phyloP scores from a whole-genome alignment of 2,888 invertebrate species.

The Melinopterus prodromus region DNA sequence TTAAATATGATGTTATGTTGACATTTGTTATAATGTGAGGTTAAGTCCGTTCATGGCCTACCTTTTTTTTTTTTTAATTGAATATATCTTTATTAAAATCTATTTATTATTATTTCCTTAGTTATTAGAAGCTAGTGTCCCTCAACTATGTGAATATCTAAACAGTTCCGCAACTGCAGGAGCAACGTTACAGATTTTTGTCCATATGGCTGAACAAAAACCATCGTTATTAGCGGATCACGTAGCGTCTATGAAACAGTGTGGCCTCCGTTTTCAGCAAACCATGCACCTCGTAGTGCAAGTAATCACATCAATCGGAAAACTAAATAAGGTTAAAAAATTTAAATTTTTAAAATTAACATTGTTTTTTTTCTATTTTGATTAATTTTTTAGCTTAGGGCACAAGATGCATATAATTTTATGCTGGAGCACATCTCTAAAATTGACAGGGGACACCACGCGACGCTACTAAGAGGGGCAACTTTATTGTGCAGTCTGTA shows the following conservation, averaged over 20 bases:
- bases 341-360: slow-evolving; percentile 12
- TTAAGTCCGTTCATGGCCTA: too few relatives aligned
- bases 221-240: slow-evolving; percentile 77
- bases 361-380: slow-evolving; percentile 20
- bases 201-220: slow-evolving; percentile 76
- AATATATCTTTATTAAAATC: slow-evolving; percentile 30
- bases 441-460: slow-evolving; percentile 77
- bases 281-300: slow-evolving; percentile 74
- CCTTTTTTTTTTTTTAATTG: slow-evolving; percentile 18
- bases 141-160: slow-evolving; percentile 82
- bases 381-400: slow-evolving; percentile 69
- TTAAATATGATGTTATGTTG: too few relatives aligned
- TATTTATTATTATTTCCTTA: slow-evolving; percentile 52
- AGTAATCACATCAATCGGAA: slow-evolving; percentile 76
- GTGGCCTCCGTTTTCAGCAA: slow-evolving; percentile 72
- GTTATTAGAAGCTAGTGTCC: slow-evolving; percentile 82
- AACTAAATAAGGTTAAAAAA: slow-evolving; percentile 69
- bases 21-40: too few relatives aligned
- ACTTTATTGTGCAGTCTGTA: slow-evolving; percentile 82
- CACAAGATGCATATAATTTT: slow-evolving; percentile 83
- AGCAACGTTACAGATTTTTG: slow-evolving; percentile 76
- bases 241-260: slow-evolving; percentile 71
- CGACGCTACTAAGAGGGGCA: slow-evolving; percentile 80
- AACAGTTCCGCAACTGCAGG: slow-evolving; percentile 67
- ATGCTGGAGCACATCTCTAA: slow-evolving; percentile 77